A percentile compares a stretch with the other conserved stretches of the same genome.
phyloP scores from a whole-genome alignment of 2,113 vertebrate species.

The Nyctereutes procyonoides region DNA sequence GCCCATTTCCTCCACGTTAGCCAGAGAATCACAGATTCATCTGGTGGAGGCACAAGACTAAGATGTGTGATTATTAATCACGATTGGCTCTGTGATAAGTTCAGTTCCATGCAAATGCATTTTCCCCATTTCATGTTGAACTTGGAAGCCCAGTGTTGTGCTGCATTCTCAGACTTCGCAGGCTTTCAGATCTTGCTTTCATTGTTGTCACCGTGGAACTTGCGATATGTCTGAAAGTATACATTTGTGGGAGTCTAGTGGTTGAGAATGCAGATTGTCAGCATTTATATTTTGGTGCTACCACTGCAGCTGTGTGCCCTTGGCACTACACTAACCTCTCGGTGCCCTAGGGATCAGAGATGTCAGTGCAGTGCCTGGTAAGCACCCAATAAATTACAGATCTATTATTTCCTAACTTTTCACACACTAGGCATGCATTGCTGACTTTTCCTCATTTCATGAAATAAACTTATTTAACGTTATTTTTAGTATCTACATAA shows the following conservation, averaged over 20 bases:
- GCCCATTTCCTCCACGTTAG: background rate
- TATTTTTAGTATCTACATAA: background rate
- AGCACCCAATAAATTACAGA: background rate
- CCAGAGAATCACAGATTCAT: background rate
- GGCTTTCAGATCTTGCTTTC: background rate
- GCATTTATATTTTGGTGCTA: background rate
- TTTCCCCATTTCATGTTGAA: background rate
- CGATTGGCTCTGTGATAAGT: background rate
- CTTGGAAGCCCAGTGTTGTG: background rate
- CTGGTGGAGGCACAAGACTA: background rate
- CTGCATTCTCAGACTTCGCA: background rate
- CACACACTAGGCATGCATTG: background rate
- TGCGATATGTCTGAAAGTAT: background rate
- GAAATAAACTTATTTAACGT: background rate
- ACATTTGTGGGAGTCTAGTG: background rate
- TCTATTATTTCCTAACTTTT: background rate
- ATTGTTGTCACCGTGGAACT: background rate
- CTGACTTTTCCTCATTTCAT: background rate
- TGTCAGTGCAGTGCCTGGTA: background rate
- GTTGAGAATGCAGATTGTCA: background rate
- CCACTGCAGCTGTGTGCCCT: background rate
- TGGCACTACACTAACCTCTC: background rate
- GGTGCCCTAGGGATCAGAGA: too few species aligned
- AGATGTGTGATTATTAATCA: background rate
- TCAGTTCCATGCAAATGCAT: background rate